Conservation (phyloP, 2,888 invertebrate genomes). For the Plutella xylostella region DNA sequence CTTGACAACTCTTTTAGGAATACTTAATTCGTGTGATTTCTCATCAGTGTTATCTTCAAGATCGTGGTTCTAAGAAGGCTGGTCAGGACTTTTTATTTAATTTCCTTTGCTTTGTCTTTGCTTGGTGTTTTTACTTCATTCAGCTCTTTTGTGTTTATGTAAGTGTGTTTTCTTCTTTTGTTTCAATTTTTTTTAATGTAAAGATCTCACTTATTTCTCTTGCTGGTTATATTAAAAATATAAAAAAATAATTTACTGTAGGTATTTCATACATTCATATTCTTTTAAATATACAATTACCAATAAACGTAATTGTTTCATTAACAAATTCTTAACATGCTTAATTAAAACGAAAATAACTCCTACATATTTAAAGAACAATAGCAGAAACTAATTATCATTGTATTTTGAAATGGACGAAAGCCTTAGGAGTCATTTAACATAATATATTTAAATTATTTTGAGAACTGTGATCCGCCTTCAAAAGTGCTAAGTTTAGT, state of each 20-base stretch:
- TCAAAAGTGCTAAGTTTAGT: constrained; percentile 21
- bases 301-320: too few species aligned
- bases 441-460: constrained; percentile 2
- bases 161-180: not conserved
- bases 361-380: not conserved
- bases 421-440: too few species aligned
- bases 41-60: constrained; percentile 47
- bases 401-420: not conserved
- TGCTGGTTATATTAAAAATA: too few species aligned
- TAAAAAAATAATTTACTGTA: too few species aligned
- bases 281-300: not conserved
- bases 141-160: not conserved
- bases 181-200: not conserved
- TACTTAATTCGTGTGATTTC: constrained; percentile 53
- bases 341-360: not conserved
- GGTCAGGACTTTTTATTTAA: constrained; percentile 3
- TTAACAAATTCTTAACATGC: not conserved
- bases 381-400: not conserved
- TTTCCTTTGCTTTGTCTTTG: constrained; percentile 11
- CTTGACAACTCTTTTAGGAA: constrained; percentile 55
- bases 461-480: not conserved
- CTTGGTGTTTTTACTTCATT: not conserved
- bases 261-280: not conserved
- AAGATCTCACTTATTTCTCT: too few species aligned
- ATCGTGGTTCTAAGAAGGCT: constrained; percentile 27